Evolutionary conservation across 2,113 vertebrate genomes (phyloP).

Genomic region (Pollimyrus isidori): DNA sequence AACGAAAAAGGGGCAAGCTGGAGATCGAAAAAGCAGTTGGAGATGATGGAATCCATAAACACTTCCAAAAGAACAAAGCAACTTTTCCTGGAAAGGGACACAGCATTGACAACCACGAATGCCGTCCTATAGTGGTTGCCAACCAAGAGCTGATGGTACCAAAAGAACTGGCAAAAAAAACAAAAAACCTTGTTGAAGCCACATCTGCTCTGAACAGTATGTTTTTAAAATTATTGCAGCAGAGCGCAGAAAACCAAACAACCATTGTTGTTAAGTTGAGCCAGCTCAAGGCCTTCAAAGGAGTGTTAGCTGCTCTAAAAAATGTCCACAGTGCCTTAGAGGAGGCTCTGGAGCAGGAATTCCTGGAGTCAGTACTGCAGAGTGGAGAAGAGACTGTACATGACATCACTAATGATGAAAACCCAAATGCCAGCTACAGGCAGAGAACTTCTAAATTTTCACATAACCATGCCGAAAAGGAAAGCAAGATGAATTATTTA

Average conservation of each 20-base stretch:
- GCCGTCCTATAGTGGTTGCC: conserved; percentile 59
- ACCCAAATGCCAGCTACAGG: neutral
- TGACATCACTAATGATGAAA: conserved; percentile 14
- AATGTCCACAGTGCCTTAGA: conserved; percentile 73
- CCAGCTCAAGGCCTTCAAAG: conserved; percentile 80
- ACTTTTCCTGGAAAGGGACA: conserved; percentile 70
- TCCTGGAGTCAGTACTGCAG: conserved; percentile 57
- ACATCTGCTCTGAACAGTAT: conserved; percentile 75
- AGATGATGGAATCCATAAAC: conserved; percentile 54
- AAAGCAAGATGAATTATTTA: neutral
- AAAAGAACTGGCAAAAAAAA: conserved; percentile 79
- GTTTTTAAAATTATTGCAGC: conserved; percentile 78
- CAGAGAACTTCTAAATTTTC: conserved; percentile 30
- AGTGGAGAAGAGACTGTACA: conserved; percentile 42
- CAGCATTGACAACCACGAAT: conserved; percentile 48
- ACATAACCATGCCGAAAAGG: neutral
- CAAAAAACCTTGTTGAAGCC: conserved; percentile 83
- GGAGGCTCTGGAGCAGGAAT: conserved; percentile 73
- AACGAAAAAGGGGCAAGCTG: conserved; percentile 70
- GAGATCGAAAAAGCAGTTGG: conserved; percentile 72
- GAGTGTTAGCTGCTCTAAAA: conserved; percentile 73
- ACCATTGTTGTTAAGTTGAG: conserved; percentile 53
- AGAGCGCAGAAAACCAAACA: conserved; percentile 58
- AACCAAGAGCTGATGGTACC: conserved; percentile 75
- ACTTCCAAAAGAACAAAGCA: conserved; percentile 59